phyloP scores from a whole-genome alignment of 1,140 invertebrate species.

The Hyphantria cunea region DNA sequence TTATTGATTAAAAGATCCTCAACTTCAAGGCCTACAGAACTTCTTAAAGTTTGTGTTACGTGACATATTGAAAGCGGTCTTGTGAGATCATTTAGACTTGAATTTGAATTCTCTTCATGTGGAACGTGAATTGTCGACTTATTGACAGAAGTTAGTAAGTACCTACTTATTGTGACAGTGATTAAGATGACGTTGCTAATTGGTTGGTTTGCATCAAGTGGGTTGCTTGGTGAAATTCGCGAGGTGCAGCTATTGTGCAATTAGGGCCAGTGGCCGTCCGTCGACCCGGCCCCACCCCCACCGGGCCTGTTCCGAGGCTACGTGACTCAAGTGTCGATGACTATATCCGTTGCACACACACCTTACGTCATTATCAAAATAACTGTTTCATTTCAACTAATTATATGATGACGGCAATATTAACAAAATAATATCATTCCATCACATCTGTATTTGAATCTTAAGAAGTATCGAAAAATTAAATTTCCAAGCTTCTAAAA shows the following conservation, averaged over 20 bases:
- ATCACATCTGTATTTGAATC: too few relatives aligned
- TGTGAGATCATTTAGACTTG: not conserved
- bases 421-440: not conserved
- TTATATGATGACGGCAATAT: not conserved
- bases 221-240: conserved; percentile 42
- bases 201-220: conserved; percentile 31
- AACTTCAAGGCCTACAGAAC: conserved; percentile 2
- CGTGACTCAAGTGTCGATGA: conserved; percentile 51
- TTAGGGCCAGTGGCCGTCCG: conserved; percentile 54
- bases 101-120: not conserved
- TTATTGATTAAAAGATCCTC: conserved; percentile 10
- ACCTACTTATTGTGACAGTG: not conserved
- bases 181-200: conserved; percentile 22
- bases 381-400: conserved; percentile 1
- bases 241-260: conserved; percentile 63
- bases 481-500: too few relatives aligned
- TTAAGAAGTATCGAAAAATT: too few relatives aligned
- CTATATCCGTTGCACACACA: conserved; percentile 37
- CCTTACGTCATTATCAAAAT: conserved; percentile 43
- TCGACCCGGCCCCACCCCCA: conserved; percentile 58
- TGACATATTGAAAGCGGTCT: conserved; percentile 9
- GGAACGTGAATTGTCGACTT: not conserved
- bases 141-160: not conserved
- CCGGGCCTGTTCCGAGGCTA: conserved; percentile 45
- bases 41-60: conserved; percentile 10